phyloP scores from a whole-genome alignment of 92 coral and sea anemone genomes.

The Siderastrea siderea region DNA sequence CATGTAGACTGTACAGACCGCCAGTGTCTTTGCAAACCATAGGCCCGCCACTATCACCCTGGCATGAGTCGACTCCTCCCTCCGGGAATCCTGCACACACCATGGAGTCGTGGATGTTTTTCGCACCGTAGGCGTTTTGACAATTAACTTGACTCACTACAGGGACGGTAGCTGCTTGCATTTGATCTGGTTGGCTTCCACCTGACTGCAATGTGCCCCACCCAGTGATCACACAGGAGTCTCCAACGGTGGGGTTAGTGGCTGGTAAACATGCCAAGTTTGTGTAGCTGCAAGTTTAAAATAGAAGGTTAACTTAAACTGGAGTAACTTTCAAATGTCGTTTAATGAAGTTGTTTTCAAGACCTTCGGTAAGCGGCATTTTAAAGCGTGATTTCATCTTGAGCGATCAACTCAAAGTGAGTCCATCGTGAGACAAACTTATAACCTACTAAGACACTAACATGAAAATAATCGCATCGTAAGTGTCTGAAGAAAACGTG shows the following conservation, averaged over 20 bases:
- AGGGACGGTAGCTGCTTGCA: slow-evolving; percentile 43
- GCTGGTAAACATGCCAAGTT: slow-evolving; percentile 39
- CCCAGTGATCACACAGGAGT: slow-evolving; percentile 35
- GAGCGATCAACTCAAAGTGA: too few species aligned
- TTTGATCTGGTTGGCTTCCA: slow-evolving; percentile 18
- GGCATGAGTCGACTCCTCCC: slow-evolving; percentile 52
- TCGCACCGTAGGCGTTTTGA: neutral
- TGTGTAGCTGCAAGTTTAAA: slow-evolving; percentile 2
- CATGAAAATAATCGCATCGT: too few species aligned
- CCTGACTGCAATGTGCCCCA: slow-evolving; percentile 35
- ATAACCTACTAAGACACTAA: too few species aligned
- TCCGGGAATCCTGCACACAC: slow-evolving; percentile 43
- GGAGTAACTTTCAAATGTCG: too few species aligned
- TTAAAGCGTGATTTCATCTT: too few species aligned
- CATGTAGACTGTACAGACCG: slow-evolving; percentile 31
- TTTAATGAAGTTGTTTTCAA: too few species aligned
- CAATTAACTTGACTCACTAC: slow-evolving; percentile 14
- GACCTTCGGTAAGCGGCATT: too few species aligned
- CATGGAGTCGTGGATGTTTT: slow-evolving; percentile 37
- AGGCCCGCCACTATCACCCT: slow-evolving; percentile 59
- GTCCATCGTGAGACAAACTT: too few species aligned
- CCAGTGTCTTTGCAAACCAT: slow-evolving; percentile 28
- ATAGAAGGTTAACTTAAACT: neutral
- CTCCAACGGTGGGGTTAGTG: slow-evolving; percentile 2
- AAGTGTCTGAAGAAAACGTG: too few species aligned